Base-by-base conservation (phyloP, 2,888 invertebrate species). In the Tenthredo notha region DNA sequence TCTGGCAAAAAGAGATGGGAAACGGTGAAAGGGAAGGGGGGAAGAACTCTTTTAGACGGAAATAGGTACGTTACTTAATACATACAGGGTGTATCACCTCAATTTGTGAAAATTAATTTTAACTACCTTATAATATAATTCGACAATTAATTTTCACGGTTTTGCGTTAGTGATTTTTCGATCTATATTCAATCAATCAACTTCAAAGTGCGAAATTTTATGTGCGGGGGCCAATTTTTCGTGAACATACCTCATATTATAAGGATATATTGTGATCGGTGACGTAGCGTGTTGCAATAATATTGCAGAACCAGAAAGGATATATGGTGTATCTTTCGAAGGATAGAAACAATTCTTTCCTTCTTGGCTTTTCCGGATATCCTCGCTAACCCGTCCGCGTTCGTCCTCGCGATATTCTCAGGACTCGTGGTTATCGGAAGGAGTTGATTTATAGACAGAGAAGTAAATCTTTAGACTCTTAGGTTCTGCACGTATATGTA, bases 331-430 rank as follows among this genome's bases (percentile, higher is more conserved):
- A 50, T 75, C 75, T 75, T 75, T 54, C 18, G 7, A 10, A 50
- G 37, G 80, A 80, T 65, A 61, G 80, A 80, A 80, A 80, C 80
- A 80, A 80, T 80, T 80, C 80, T n/a, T n/a, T 33, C 61, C 65
- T 21, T 12, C 61, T 7, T 33, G 29, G 77, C 9, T 77, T 77
- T 77, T 54, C 15, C 15, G 70, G 75, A 83, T 78, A 74, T 74
- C 21, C 85, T 29, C 61, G 78, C 47, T 61, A 85, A 80, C 85
- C 80, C 80, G 50, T 84, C 43, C 77, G 75, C 67, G 83, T 72
- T 70, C 72, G 37, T 80, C 58, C 58, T 33, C 21, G 80, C 37
- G 21, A 80, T 40, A n/a, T 77, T n/a, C 33, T 54, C 29, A 40
- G 61, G 40, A 37, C 61, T 61, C 21, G 50, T 61, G 80, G 80